Percentiles rank a stretch among this genome's conserved stretches.
phyloP scores from a whole-genome alignment of 1,140 invertebrate species.

The Phortica variegata region DNA sequence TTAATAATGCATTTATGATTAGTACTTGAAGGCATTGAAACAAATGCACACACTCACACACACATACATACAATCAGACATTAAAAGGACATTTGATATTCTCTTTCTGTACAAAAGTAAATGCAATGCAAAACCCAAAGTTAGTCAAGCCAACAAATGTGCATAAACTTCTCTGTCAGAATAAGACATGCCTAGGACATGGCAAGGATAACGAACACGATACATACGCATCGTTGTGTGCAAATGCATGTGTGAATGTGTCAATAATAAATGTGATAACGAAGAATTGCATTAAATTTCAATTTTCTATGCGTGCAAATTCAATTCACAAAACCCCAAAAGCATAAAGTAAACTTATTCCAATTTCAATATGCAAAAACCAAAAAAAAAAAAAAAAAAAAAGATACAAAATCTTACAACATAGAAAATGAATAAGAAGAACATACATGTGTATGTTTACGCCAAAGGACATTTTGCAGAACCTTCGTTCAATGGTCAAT shows the following conservation, averaged over 20 bases:
- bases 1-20: no score
- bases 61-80: slow-evolving; percentile 37
- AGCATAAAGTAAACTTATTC: slow-evolving; percentile 45
- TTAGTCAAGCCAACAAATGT: slow-evolving; percentile 9
- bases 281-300: slow-evolving; percentile 48
- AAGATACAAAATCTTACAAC: no score
- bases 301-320: slow-evolving; percentile 51
- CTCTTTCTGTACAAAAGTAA: no score
- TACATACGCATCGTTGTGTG: background rate
- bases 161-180: slow-evolving; percentile 19
- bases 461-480: no score
- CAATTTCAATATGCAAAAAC: no score
- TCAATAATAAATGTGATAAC: slow-evolving; percentile 45
- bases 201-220: no score
- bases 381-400: no score
- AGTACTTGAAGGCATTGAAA: no score
- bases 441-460: no score
- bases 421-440: no score
- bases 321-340: slow-evolving; percentile 46
- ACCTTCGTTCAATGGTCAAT: no score
- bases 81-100: slow-evolving; percentile 43
- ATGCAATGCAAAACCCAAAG: slow-evolving; percentile 40
- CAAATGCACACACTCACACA: no score
- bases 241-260: slow-evolving; percentile 3
- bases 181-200: background rate